Evolutionary conservation across 2,888 invertebrate genomes (phyloP).

Genomic region (Malthinus seriepunctatus): DNA sequence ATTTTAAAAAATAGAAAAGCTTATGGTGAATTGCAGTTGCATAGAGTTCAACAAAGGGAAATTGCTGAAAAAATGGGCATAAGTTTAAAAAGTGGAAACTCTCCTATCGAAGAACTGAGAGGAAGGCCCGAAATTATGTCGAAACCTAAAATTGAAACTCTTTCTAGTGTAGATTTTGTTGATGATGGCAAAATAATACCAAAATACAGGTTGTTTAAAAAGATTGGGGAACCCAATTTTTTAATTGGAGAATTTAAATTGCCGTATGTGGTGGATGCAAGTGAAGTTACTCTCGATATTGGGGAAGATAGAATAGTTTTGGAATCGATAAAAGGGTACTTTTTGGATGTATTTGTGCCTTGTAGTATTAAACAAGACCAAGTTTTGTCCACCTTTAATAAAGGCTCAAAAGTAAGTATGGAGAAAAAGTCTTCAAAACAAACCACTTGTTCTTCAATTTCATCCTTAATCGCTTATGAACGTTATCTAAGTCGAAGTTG

Average conservation of each 20-base stretch:
- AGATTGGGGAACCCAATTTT: constrained; percentile 60
- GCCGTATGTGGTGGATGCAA: constrained; percentile 62
- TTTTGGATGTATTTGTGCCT: constrained; percentile 72
- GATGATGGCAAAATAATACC: constrained; percentile 53
- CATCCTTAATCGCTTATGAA: no score
- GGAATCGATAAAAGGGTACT: constrained; percentile 63
- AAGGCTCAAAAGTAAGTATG: constrained; percentile 55
- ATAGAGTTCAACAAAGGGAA: constrained; percentile 74
- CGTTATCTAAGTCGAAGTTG: no score
- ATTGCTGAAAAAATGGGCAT: constrained; percentile 54
- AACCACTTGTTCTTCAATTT: not conserved
- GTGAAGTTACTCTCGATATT: constrained; percentile 68
- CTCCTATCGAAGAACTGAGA: constrained; percentile 66
- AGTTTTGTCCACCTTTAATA: constrained; percentile 59
- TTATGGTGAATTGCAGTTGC: constrained; percentile 73
- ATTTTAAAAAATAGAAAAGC: constrained; percentile 74
- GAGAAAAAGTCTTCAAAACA: not conserved
- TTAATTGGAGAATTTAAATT: constrained; percentile 67
- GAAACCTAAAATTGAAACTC: constrained; percentile 46
- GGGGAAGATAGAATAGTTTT: constrained; percentile 77
- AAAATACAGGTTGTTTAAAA: constrained; percentile 63
- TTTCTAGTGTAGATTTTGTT: constrained; percentile 38
- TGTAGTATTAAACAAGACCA: constrained; percentile 64
- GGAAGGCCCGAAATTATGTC: constrained; percentile 35
- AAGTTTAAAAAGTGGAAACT: constrained; percentile 36